Evolutionary conservation across 2,797 vertebrate genomes (phyloP).

Genomic region (Dermochelys coriacea): DNA sequence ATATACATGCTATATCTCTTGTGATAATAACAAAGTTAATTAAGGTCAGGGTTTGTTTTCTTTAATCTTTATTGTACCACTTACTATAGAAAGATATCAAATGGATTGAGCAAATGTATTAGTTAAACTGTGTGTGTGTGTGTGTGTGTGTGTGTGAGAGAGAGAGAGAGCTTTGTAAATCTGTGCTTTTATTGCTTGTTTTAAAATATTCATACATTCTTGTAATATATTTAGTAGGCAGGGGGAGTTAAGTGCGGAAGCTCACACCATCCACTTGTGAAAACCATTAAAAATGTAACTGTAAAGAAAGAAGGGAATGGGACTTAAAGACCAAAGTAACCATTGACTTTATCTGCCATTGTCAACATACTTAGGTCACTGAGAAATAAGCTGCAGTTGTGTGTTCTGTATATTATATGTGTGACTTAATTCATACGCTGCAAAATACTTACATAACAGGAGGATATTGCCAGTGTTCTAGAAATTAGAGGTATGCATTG

Average conservation of each 20-base stretch:
- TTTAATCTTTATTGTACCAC: constrained; percentile 10
- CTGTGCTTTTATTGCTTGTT: background rate
- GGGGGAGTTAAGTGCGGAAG: background rate
- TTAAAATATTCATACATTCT: background rate
- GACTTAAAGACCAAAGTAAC: background rate
- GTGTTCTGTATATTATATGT: fast-evolving
- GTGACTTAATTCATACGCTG: background rate
- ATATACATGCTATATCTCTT: background rate
- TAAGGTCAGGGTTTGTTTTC: background rate
- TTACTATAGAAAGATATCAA: background rate
- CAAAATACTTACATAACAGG: background rate
- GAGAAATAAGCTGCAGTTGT: background rate
- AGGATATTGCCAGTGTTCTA: constrained; percentile 3
- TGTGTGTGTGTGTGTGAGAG: too few species aligned
- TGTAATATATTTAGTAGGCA: background rate
- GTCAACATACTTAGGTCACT: background rate
- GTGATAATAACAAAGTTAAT: background rate
- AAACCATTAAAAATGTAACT: background rate
- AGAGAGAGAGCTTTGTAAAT: constrained; percentile 15
- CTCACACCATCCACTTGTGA: background rate
- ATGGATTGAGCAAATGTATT: background rate
- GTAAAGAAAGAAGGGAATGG: background rate
- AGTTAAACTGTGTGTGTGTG: background rate
- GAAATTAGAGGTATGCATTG: background rate
- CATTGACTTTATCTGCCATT: background rate